Conservation (phyloP, 2,797 vertebrate genomes). For the Pitangus sulphuratus region DNA sequence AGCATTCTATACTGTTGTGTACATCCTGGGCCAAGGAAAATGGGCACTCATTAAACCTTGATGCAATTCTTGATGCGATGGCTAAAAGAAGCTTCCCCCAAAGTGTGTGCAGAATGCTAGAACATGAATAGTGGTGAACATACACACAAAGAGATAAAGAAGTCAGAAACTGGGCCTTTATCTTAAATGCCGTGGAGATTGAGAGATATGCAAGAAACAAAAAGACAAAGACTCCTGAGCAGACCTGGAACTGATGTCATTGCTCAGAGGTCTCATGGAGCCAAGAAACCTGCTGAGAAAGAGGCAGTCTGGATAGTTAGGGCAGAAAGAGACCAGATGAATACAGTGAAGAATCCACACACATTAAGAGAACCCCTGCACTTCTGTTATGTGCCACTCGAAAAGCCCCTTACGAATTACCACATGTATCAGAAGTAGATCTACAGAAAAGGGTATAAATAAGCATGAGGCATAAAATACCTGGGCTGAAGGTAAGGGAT, state of each 20-base stretch:
- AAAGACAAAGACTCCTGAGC: neutral
- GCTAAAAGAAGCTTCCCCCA: neutral
- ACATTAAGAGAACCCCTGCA: neutral
- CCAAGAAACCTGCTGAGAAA: neutral
- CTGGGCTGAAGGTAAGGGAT: neutral
- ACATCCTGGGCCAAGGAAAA: neutral
- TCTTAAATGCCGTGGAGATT: accelerated
- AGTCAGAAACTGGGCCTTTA: neutral
- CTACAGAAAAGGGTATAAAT: neutral
- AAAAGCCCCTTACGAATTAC: neutral
- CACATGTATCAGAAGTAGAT: neutral
- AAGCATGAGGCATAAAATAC: neutral
- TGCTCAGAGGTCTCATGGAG: neutral
- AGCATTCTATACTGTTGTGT: neutral
- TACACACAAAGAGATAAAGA: neutral
- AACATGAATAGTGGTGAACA: neutral
- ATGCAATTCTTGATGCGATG: neutral
- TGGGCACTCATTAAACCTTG: accelerated
- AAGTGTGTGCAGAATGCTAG: neutral
- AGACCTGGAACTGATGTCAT: neutral
- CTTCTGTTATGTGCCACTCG: accelerated
- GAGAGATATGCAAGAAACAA: neutral
- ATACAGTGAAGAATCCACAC: neutral
- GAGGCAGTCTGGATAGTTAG: neutral
- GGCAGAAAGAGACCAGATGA: neutral